phyloP scores from a whole-genome alignment of 1,140 invertebrate genomes.

The Cyphomyrmex costatus region DNA sequence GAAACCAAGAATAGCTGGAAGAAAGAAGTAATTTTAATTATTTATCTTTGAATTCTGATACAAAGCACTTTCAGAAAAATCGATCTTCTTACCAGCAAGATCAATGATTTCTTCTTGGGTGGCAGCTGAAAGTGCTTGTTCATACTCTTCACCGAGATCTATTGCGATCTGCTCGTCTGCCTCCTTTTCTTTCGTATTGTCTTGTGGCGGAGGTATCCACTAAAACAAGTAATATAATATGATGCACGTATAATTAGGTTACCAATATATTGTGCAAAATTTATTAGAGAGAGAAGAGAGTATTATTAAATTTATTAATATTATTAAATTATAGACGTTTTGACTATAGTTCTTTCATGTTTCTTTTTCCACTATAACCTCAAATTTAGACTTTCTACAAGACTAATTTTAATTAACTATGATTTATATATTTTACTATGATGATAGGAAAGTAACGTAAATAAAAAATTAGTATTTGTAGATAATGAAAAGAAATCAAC shows the following conservation, averaged over 20 bases:
- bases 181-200: constrained; percentile 91
- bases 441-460: no score
- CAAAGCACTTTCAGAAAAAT: neutral
- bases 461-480: no score
- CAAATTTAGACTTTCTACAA: neutral
- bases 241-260: neutral
- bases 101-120: constrained; percentile 99
- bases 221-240: constrained; percentile 80
- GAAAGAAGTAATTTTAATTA: constrained; percentile 38
- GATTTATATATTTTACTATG: no score
- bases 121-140: constrained; percentile 95
- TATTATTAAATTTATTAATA: no score
- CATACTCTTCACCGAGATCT: constrained; percentile 98
- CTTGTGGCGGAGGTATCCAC: constrained; percentile 95
- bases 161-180: constrained; percentile 96
- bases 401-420: neutral
- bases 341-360: neutral
- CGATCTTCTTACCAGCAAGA: constrained; percentile 93
- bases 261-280: neutral
- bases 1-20: constrained; percentile 98
- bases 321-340: no score
- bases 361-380: neutral
- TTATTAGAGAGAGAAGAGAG: no score
- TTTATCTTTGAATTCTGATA: constrained; percentile 3
- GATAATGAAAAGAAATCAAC: no score